Percentiles rank a stretch among this genome's conserved stretches.
These are phyloP conservation scores for Luperina nickerlii DNA, from an alignment of 2,888 invertebrate genomes.

Conservation along the genomic window DNA sequence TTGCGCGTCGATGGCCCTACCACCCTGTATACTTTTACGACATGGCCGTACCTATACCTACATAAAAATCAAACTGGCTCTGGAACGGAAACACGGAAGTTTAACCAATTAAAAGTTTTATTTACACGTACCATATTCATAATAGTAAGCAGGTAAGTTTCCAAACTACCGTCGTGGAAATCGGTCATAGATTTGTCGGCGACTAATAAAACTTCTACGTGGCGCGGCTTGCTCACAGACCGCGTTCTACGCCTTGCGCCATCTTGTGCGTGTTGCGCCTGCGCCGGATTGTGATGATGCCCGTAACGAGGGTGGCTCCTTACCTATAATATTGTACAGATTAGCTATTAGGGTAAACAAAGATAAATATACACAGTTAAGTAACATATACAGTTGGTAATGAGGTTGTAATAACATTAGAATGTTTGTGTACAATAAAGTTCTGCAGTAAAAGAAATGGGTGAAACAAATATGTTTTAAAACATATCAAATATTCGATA, in stretches of 20 bases:
- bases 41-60: neutral
- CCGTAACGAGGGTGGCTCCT: constrained; percentile 77
- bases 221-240: constrained; percentile 94
- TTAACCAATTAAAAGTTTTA: constrained; percentile 1
- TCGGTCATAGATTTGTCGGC: constrained; percentile 97
- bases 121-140: constrained; percentile 95
- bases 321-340: constrained; percentile 34
- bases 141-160: constrained; percentile 96
- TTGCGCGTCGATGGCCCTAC: neutral
- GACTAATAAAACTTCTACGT: constrained; percentile 96
- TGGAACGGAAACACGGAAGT: constrained; percentile 23
- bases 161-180: constrained; percentile 95
- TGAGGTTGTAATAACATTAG: neutral
- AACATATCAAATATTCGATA: neutral
- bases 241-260: constrained; percentile 82
- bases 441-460: constrained; percentile 1
- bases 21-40: neutral
- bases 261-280: constrained; percentile 54
- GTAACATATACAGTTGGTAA: neutral
- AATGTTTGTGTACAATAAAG: neutral
- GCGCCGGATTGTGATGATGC: constrained; percentile 73
- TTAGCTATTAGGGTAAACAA: constrained; percentile 29
- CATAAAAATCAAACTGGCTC: neutral
- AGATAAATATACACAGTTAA: constrained; percentile 6
- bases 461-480: neutral